Conservation (phyloP, 1,140 invertebrate genomes). For the Achatina immaculata region DNA sequence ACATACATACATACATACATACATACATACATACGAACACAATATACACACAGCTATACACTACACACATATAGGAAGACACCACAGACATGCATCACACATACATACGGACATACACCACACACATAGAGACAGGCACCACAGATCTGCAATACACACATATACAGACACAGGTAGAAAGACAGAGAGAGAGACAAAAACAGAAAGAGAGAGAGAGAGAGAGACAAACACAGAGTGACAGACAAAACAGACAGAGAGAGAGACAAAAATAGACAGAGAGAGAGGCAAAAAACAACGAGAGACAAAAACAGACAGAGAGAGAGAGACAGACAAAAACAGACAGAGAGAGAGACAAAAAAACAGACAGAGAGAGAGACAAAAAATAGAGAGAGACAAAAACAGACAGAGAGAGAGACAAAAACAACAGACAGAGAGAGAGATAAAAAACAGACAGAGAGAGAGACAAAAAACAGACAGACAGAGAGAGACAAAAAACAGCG, state of each 20-base stretch:
- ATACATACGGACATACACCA: background rate
- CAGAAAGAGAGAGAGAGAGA: conserved; percentile 1
- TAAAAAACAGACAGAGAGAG: background rate
- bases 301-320: too few species aligned
- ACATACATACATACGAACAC: too few species aligned
- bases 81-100: background rate
- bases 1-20: conserved; percentile 19
- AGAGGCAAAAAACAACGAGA: background rate
- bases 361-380: background rate
- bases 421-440: too few species aligned
- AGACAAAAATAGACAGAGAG: conserved; percentile 1
- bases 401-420: too few species aligned
- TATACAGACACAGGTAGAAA: too few species aligned
- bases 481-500: background rate
- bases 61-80: too few species aligned
- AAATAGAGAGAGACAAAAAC: background rate
- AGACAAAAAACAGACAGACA: background rate
- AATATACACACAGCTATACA: too few species aligned
- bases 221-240: background rate
- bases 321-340: too few species aligned
- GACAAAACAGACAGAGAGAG: conserved; percentile 10
- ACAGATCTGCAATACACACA: background rate
- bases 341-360: too few species aligned
- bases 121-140: too few species aligned
- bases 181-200: too few species aligned